Conservation (phyloP, 2,888 invertebrate genomes). For the Pterobdella sp. region DNA sequence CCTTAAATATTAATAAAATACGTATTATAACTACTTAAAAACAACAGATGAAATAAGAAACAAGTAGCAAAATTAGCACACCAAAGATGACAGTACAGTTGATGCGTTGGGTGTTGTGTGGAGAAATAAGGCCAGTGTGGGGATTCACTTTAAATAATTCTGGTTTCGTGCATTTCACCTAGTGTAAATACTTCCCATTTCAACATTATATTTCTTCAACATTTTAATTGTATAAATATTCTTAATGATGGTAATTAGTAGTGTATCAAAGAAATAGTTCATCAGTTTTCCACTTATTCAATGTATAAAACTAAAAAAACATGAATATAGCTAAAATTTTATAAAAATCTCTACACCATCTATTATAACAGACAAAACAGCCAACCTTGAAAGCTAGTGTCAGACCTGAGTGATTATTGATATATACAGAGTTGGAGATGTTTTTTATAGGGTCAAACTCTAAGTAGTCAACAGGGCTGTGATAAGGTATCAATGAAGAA, state of each 20-base stretch:
- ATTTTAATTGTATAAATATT: no score
- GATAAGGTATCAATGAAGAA: not conserved
- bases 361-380: not conserved
- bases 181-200: no score
- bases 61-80: not conserved
- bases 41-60: not conserved
- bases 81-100: not conserved
- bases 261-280: no score
- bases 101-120: not conserved
- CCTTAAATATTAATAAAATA: not conserved
- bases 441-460: not conserved
- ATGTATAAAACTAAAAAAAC: no score
- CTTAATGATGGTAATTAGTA: no score
- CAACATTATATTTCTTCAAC: no score
- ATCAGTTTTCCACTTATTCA: no score
- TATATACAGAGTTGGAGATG: not conserved
- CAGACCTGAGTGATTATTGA: not conserved
- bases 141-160: conserved; percentile 88
- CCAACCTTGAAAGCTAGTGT: not conserved
- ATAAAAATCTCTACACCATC: no score
- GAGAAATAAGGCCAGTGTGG: conserved; percentile 67
- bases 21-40: not conserved
- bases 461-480: not conserved
- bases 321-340: no score
- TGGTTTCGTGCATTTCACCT: conserved; percentile 91